Evolutionary conservation across 2,888 invertebrate genomes (phyloP).

Genomic region (Hoplodrina blanda): DNA sequence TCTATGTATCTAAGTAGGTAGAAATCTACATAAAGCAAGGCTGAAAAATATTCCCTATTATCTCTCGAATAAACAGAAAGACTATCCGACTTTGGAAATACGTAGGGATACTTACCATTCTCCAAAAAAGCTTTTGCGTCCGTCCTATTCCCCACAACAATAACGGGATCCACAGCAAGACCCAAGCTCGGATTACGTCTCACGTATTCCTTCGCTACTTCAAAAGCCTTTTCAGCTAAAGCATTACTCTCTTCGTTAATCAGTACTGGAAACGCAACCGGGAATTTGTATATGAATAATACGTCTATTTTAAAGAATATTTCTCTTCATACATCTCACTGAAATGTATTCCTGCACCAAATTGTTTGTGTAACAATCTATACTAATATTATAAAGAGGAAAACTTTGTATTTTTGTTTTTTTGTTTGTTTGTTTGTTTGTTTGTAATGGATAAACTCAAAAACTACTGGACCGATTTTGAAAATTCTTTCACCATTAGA

Average conservation of each 20-base stretch:
- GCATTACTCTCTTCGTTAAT: slow-evolving; percentile 94
- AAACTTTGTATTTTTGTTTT: too few relatives aligned
- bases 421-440: too few relatives aligned
- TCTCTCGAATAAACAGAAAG: neutral
- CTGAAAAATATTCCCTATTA: neutral
- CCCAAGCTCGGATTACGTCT: slow-evolving; percentile 93
- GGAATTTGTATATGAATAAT: slow-evolving; percentile 12
- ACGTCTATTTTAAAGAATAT: slow-evolving; percentile 35
- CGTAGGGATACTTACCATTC: slow-evolving; percentile 89
- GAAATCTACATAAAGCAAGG: neutral
- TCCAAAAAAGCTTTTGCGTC: slow-evolving; percentile 93
- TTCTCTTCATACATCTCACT: slow-evolving; percentile 25
- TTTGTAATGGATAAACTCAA: too few relatives aligned
- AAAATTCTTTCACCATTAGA: too few relatives aligned
- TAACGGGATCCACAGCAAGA: slow-evolving; percentile 91
- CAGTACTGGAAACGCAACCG: slow-evolving; percentile 89
- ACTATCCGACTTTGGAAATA: neutral
- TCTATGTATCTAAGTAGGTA: neutral
- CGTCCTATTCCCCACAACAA: slow-evolving; percentile 93
- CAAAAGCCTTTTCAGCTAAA: slow-evolving; percentile 93
- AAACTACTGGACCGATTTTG: too few relatives aligned
- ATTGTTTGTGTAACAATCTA: slow-evolving; percentile 37
- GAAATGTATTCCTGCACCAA: slow-evolving; percentile 33
- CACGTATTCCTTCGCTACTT: slow-evolving; percentile 93
- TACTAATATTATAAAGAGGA: too few relatives aligned